phyloP scores from a whole-genome alignment of 2,888 invertebrate genomes.

The Megastigmus dorsalis region DNA sequence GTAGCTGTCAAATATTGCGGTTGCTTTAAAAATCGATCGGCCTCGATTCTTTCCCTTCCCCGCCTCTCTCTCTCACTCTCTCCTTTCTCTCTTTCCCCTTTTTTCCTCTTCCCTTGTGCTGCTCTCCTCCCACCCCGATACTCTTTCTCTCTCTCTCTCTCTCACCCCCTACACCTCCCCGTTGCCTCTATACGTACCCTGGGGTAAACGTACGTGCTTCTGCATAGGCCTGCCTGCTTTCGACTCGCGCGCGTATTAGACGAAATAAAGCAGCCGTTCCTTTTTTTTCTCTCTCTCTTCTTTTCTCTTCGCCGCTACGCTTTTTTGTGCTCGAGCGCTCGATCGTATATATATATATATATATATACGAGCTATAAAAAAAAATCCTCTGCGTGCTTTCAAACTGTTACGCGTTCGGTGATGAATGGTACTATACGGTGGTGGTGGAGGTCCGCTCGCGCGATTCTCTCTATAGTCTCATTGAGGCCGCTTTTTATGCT shows the following conservation, averaged over 20 bases:
- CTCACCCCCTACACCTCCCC: not conserved
- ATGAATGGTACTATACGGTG: slow-evolving; percentile 13
- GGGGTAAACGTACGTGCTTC: slow-evolving; percentile 51
- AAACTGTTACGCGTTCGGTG: slow-evolving; percentile 7
- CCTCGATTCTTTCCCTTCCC: slow-evolving; percentile 59
- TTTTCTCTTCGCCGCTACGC: not conserved
- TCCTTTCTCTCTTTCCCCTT: not conserved
- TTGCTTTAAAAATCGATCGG: slow-evolving; percentile 72
- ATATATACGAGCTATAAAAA: not conserved
- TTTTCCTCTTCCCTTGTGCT: not conserved
- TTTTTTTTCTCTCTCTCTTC: not conserved
- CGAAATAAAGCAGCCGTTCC: slow-evolving; percentile 34
- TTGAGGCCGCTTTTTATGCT: not conserved
- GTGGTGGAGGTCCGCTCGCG: too few species aligned
- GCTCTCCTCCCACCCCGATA: not conserved
- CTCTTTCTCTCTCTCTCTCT: not conserved
- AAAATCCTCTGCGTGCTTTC: not conserved
- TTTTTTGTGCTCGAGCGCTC: not conserved
- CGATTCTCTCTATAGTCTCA: too few species aligned
- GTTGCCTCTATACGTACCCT: not conserved
- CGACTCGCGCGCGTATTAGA: slow-evolving; percentile 26
- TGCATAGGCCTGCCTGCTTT: slow-evolving; percentile 52
- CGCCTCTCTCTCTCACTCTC: slow-evolving; percentile 6
- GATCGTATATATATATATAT: too few species aligned
- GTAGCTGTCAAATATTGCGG: slow-evolving; percentile 73